phyloP scores from a whole-genome alignment of 2,888 invertebrate species.

The Pherbina coryleti region DNA sequence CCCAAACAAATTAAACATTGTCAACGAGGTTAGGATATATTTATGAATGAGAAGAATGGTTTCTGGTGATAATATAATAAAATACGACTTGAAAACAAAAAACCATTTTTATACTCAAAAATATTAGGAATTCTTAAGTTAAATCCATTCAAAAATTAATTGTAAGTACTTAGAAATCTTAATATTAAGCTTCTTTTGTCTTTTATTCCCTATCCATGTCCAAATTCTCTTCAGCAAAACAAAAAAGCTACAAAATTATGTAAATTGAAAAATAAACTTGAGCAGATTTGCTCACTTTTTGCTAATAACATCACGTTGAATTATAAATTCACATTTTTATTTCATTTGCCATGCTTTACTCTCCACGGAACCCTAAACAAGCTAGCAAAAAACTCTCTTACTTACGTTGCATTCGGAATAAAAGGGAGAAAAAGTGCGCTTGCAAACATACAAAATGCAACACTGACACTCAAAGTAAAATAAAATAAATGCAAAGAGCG shows the following conservation, averaged over 20 bases:
- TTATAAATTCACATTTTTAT: conserved; percentile 14
- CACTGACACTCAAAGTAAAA: conserved; percentile 6
- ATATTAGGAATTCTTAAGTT: no score
- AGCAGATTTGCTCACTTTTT: background rate
- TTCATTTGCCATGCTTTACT: background rate
- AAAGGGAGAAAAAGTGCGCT: background rate
- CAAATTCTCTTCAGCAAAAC: background rate
- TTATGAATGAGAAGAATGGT: no score
- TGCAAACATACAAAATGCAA: background rate
- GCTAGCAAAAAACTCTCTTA: background rate
- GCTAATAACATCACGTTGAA: background rate
- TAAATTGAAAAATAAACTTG: conserved; percentile 4
- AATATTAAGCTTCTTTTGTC: no score
- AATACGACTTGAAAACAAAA: no score
- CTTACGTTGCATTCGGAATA: background rate
- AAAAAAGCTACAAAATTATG: background rate
- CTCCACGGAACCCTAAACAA: background rate
- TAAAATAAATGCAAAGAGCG: conserved; percentile 33
- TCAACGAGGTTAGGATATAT: no score
- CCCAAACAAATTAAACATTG: no score
- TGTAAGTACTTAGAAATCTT: no score
- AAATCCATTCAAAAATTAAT: no score
- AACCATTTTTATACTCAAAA: no score
- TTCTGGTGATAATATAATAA: no score
- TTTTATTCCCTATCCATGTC: background rate